phyloP scores from a whole-genome alignment of 2,797 vertebrate species.

The Choloepus didactylus region DNA sequence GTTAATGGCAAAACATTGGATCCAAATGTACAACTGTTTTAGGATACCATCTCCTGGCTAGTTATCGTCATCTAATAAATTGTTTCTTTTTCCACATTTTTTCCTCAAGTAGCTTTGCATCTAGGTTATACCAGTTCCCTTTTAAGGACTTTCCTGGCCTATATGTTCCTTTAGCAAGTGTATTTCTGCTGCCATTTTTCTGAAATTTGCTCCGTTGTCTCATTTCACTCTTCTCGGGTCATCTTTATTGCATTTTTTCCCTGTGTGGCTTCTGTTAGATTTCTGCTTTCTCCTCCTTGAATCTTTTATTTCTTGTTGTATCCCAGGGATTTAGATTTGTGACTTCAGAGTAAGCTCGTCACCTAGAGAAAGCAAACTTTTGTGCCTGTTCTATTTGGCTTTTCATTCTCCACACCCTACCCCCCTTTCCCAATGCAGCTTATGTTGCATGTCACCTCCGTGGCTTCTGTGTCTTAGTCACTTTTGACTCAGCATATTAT shows the following conservation, averaged over 20 bases:
- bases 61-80: background rate
- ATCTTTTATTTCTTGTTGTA: background rate
- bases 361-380: background rate
- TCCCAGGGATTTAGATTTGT: background rate
- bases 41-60: background rate
- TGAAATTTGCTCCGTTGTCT: background rate
- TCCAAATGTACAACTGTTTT: background rate
- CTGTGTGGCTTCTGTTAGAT: background rate
- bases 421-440: background rate
- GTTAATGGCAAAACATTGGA: background rate
- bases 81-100: background rate
- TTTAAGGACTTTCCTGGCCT: background rate
- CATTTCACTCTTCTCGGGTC: background rate
- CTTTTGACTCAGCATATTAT: background rate
- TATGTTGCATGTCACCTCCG: rapidly evolving
- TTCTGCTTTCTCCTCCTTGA: background rate
- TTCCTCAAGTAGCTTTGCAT: background rate
- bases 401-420: background rate
- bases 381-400: background rate
- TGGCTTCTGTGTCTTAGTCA: background rate
- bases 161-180: background rate
- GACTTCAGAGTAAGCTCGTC: background rate
- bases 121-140: background rate
- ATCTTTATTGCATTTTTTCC: background rate
- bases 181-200: background rate